A percentile compares a stretch with the other conserved stretches of the same genome.
These are phyloP conservation scores for Aphaenogaster ashmeadi DNA, from an alignment of 1,140 invertebrate species.

Conservation along the genomic window DNA sequence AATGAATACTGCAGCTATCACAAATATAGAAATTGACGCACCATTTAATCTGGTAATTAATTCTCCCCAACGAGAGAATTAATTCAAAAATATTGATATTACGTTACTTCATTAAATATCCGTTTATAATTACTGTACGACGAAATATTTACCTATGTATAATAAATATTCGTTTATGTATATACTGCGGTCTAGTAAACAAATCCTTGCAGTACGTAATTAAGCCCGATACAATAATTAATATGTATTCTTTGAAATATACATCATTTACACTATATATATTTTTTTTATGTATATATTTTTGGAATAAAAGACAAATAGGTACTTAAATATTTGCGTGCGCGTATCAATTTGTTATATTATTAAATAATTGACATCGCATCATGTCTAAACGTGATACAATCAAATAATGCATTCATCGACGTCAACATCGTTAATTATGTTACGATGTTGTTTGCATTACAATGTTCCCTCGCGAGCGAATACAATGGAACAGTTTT, in stretches of 20 bases:
- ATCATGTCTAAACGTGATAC: slow-evolving; percentile 6
- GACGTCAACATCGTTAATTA: slow-evolving; percentile 41
- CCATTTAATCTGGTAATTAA: slow-evolving; percentile 30
- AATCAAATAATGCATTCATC: not conserved
- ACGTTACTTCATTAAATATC: slow-evolving; percentile 6
- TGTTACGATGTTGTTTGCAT: slow-evolving; percentile 23
- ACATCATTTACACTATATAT: not conserved
- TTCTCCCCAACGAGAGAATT: not conserved
- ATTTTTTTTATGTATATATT: not conserved
- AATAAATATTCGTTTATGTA: slow-evolving; percentile 8
- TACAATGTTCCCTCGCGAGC: slow-evolving; percentile 1
- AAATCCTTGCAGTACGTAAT: slow-evolving; percentile 23
- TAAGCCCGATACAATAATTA: not conserved
- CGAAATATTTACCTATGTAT: slow-evolving; percentile 42
- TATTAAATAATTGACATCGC: slow-evolving; percentile 25
- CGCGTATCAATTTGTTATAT: not conserved
- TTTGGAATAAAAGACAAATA: not conserved
- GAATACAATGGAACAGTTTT: not conserved
- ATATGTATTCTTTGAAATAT: slow-evolving; percentile 19
- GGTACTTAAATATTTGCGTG: slow-evolving; percentile 22
- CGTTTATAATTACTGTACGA: slow-evolving; percentile 39
- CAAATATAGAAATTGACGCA: not conserved
- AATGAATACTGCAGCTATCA: not conserved
- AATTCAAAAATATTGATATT: slow-evolving; percentile 32
- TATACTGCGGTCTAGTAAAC: slow-evolving; percentile 1